Percentiles rank a stretch among this genome's conserved stretches.
phyloP scores from a whole-genome alignment of 2,113 vertebrate genomes.

The cat (Felis catus) region F.catus_Fca126_mat1.0 CM031411.1:88147501-88148000 shows the following conservation, averaged over 20 bases:
- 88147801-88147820: not conserved
- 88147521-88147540: constrained; percentile 9
- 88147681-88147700: not conserved
- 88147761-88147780: not conserved
- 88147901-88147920: not conserved
- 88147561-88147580: not conserved
- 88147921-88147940: not conserved
- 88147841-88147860: constrained; percentile 4
- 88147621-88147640: constrained; percentile 2
- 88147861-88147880: constrained; percentile 4
- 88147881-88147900: not conserved
- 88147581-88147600: not conserved
- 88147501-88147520: constrained; percentile 1
- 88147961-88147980: not conserved
- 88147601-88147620: not conserved
- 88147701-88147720: constrained; percentile 8
- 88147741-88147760: not conserved
- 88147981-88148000: not conserved
- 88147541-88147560: not conserved
- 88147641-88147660: not conserved
- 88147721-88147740: not conserved
- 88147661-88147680: not conserved
- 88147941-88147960: constrained; percentile 9
- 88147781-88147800: not conserved
- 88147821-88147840: not conserved